phyloP scores from a whole-genome alignment of 2,888 invertebrate species.

The Chloroclystis v-ata region DNA sequence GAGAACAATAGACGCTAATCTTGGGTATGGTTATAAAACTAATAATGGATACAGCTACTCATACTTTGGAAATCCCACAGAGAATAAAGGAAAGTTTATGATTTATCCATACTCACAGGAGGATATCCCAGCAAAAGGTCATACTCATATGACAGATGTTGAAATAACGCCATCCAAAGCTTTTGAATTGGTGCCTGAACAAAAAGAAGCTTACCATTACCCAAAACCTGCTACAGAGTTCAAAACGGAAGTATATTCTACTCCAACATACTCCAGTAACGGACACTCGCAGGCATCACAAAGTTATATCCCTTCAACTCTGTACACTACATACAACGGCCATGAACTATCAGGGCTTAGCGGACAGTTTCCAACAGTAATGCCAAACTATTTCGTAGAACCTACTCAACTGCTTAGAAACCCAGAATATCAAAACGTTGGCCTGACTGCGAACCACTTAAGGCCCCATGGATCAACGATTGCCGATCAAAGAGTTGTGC shows the following conservation, averaged over 20 bases:
- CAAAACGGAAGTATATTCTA: slow-evolving; percentile 44
- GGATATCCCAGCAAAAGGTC: slow-evolving; percentile 70
- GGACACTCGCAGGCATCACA: slow-evolving; percentile 26
- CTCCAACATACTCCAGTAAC: slow-evolving; percentile 35
- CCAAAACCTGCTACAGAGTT: slow-evolving; percentile 52
- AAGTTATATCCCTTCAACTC: slow-evolving; percentile 44
- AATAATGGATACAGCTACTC: slow-evolving; percentile 74
- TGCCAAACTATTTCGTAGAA: slow-evolving; percentile 69
- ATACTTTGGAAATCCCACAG: slow-evolving; percentile 65
- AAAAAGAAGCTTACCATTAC: slow-evolving; percentile 52
- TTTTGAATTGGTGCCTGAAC: slow-evolving; percentile 61
- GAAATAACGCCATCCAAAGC: slow-evolving; percentile 80
- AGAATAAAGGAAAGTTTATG: slow-evolving; percentile 77
- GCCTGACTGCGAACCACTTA: slow-evolving; percentile 68
- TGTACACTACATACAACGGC: slow-evolving; percentile 71
- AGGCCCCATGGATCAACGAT: slow-evolving; percentile 53
- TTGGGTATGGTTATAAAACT: slow-evolving; percentile 82
- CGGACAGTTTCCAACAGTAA: slow-evolving; percentile 67
- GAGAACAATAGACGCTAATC: slow-evolving; percentile 83
- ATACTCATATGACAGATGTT: slow-evolving; percentile 54
- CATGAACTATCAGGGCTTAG: slow-evolving; percentile 64
- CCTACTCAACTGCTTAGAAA: slow-evolving; percentile 62
- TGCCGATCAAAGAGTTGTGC: slow-evolving; percentile 66
- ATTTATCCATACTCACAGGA: slow-evolving; percentile 85
- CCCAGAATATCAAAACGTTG: slow-evolving; percentile 72